These are phyloP conservation scores for Ciona savignyi DNA, from an alignment of 23 tunicate species.

Conservation along the genomic window DNA sequence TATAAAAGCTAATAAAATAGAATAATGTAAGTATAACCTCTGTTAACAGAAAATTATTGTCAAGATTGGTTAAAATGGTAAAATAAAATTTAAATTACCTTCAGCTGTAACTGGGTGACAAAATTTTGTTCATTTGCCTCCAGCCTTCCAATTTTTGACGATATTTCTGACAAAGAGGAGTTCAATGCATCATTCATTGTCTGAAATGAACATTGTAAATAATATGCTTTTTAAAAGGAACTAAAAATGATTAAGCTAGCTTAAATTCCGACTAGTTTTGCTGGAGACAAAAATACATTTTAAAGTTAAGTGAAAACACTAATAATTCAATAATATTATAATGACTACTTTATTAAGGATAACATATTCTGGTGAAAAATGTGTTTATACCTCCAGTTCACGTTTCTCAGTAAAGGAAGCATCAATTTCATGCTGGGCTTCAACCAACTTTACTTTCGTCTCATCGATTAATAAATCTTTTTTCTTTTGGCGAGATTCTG, in stretches of 20 bases:
- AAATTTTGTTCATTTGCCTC: constrained; percentile 66
- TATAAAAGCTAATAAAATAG: too few species aligned
- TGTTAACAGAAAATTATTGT: too few species aligned
- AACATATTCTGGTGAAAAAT: not conserved
- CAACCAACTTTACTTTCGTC: constrained; percentile 12
- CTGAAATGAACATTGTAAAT: constrained; percentile 25
- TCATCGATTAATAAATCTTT: constrained; percentile 39
- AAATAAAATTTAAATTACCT: too few species aligned
- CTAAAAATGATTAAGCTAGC: not conserved
- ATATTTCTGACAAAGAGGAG: constrained; percentile 47
- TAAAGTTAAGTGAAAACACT: too few species aligned
- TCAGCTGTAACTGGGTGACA: constrained; percentile 41
- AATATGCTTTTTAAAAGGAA: not conserved
- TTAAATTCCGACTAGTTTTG: not conserved
- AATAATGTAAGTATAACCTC: too few species aligned
- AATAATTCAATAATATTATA: not conserved
- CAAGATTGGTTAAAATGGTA: too few species aligned
- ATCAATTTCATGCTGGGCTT: constrained; percentile 21
- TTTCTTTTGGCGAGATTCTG: constrained; percentile 46
- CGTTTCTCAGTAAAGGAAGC: constrained; percentile 2
- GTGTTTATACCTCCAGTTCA: constrained; percentile 12
- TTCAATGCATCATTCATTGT: constrained; percentile 33
- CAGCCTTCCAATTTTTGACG: constrained; percentile 20
- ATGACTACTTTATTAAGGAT: too few species aligned
- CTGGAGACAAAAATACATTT: too few species aligned